Evolutionary conservation across 2,888 invertebrate species (phyloP).

Genomic region (Athetis lepigone): DNA sequence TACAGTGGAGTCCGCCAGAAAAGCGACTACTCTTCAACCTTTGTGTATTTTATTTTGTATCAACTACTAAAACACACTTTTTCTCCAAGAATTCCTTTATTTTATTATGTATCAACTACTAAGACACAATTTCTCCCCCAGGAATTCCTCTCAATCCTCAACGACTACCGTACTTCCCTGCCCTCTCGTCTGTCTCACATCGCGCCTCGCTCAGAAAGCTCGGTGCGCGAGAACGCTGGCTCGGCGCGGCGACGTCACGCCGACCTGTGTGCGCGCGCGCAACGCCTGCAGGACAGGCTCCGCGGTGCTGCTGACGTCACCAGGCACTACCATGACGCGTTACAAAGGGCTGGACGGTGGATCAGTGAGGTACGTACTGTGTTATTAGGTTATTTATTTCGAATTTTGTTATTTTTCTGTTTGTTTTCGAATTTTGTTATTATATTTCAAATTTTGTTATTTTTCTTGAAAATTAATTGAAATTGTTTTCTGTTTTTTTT

Average conservation of each 20-base stretch:
- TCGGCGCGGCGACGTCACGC: slow-evolving; percentile 95
- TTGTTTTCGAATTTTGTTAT: too few species aligned
- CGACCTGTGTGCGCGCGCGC: slow-evolving; percentile 95
- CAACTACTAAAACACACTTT: too few species aligned
- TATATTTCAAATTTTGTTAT: too few species aligned
- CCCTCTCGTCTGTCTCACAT: slow-evolving; percentile 96
- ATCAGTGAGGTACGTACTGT: slow-evolving; percentile 91
- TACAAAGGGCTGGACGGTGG: slow-evolving; percentile 96
- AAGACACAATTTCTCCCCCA: too few species aligned
- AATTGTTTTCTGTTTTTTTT: too few species aligned
- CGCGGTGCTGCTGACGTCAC: slow-evolving; percentile 93
- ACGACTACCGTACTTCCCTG: slow-evolving; percentile 96
- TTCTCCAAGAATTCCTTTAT: too few species aligned
- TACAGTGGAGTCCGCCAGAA: too few species aligned
- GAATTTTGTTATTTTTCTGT: too few species aligned
- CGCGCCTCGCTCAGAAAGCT: slow-evolving; percentile 92
- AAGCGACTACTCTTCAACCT: too few species aligned
- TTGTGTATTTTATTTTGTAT: too few species aligned
- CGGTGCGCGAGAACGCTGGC: slow-evolving; percentile 95
- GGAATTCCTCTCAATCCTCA: slow-evolving; percentile 95
- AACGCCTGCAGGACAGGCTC: slow-evolving; percentile 95
- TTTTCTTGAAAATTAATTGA: too few species aligned
- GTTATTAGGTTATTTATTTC: neutral
- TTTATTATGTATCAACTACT: too few species aligned
- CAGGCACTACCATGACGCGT: slow-evolving; percentile 93